phyloP scores from a whole-genome alignment of 2,113 vertebrate species.

The Puma concolor region DNA sequence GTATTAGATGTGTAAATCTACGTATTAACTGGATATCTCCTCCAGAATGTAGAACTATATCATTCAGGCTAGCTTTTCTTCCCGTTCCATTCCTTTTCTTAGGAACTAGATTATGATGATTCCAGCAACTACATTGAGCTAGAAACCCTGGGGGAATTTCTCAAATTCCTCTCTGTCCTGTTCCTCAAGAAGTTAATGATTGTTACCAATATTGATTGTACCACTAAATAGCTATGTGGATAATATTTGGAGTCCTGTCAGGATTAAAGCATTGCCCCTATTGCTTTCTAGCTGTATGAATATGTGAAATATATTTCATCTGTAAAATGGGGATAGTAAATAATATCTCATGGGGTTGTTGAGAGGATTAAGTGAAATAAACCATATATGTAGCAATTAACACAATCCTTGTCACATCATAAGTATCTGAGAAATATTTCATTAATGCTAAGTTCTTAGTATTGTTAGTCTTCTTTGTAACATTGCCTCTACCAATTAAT shows the following conservation, averaged over 20 bases:
- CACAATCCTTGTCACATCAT: neutral
- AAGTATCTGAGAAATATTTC: constrained; percentile 27
- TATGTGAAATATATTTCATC: neutral
- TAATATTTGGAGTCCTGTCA: neutral
- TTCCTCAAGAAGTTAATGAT: neutral
- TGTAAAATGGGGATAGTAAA: neutral
- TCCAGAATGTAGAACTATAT: neutral
- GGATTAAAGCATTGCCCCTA: neutral
- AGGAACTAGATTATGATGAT: neutral
- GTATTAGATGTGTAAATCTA: neutral
- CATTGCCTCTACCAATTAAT: neutral
- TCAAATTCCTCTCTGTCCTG: neutral
- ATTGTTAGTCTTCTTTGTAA: constrained; percentile 33
- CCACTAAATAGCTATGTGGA: neutral
- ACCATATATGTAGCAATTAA: neutral
- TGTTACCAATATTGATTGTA: neutral
- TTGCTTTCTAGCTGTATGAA: neutral
- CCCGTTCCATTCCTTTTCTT: neutral
- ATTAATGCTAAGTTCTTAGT: neutral
- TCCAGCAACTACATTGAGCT: neutral
- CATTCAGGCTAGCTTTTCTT: neutral
- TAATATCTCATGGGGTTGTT: neutral
- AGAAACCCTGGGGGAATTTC: neutral
- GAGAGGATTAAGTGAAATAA: constrained; percentile 32
- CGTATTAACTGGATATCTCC: neutral